Evolutionary conservation across 2,888 invertebrate species (phyloP), one percentile per base, ranked within the genome.

Genomic region (Lymantria dispar): DNA sequence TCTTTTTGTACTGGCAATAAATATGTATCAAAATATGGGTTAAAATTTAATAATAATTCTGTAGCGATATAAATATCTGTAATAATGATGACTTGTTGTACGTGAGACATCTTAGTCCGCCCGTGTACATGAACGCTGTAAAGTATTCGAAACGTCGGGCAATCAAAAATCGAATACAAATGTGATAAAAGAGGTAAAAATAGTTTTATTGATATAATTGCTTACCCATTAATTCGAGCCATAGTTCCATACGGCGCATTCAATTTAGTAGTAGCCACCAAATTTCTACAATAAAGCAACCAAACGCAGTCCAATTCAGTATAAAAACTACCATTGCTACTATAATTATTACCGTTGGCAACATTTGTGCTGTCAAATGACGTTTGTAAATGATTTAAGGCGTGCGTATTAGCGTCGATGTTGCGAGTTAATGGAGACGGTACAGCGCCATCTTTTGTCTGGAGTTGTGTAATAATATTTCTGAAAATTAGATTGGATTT

Each of bases 211-310:
- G n/a, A n/a, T n/a, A n/a, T 22, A 33, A 33, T 10, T 5, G 8
- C 75, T 74, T 59, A 93, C 93, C 93, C 93, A 71, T 94, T 94
- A 55, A 94, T 92, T 62, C 92, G 90, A 0, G 93, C 93, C 78
- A 93, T 92, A 2, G 92, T 89, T 0, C 93, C 92, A 59, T 93
- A 93, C 0, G 93, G 92, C 0, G 93, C 83, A 11, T 81, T 83
- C 42, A 93, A 65, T 45, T 87, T 88, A 0, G 92, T 83, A 0
- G 93, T 93, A 0, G 87, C 91, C 7, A 86, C 91, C 50, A 93
- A 75, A 74, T 93, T 93, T 47, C 86, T 79, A 65, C 93, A 93
- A 66, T 93, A 93, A 43, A 93, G 68, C 49, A 92, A 76, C 93
- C 93, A 93, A 11, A 93, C 85, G 57, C 93, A 93, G 64, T 93